These are phyloP conservation scores for Pelvicachromis taeniatus DNA, from an alignment of 2,113 vertebrate species.

Conservation along the genomic window DNA sequence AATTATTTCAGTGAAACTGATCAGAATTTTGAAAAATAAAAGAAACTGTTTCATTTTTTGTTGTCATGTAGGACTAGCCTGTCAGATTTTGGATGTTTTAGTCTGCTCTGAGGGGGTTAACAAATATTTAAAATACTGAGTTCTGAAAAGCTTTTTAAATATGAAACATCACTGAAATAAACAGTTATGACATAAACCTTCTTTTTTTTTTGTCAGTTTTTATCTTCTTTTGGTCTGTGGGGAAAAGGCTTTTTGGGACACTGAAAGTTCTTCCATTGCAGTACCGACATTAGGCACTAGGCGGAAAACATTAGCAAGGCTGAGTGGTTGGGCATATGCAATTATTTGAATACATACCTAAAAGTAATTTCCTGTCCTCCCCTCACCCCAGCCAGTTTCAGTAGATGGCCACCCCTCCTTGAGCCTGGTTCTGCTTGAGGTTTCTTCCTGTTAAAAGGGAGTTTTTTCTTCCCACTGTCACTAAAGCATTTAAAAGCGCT, in stretches of 20 bases:
- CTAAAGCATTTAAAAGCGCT: neutral
- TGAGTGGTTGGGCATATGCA: neutral
- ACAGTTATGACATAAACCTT: neutral
- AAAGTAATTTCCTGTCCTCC: neutral
- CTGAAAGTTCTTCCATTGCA: neutral
- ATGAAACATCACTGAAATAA: neutral
- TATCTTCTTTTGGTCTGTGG: neutral
- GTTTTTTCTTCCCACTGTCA: neutral
- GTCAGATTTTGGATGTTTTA: neutral
- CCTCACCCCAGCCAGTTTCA: neutral
- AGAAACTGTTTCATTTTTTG: neutral
- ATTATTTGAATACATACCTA: neutral
- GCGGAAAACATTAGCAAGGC: neutral
- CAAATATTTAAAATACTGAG: neutral
- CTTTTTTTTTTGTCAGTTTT: neutral
- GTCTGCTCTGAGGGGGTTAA: rapidly evolving
- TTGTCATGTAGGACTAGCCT: neutral
- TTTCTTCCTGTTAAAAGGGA: neutral
- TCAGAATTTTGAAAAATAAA: neutral
- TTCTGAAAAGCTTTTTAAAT: neutral
- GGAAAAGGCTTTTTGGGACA: neutral
- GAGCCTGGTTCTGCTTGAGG: neutral
- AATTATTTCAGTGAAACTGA: neutral
- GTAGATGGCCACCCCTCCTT: neutral
- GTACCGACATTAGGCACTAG: neutral